Evolutionary conservation across 1,140 invertebrate genomes (phyloP).

Genomic region (Euwallacea similis): DNA sequence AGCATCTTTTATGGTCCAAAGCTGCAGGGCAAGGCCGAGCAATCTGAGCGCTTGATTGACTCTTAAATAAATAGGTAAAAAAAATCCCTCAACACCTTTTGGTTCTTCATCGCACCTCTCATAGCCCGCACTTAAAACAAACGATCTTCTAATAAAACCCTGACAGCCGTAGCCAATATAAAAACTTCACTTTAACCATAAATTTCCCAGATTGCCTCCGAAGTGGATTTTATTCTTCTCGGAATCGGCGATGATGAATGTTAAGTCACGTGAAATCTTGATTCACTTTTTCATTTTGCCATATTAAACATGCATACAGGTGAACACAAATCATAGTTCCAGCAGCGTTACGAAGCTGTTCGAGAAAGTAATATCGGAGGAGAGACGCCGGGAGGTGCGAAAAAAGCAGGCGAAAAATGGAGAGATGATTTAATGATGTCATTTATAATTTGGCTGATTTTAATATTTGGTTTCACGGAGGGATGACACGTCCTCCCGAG

Average conservation of each 20-base stretch:
- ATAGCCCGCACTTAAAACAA: conserved; percentile 22
- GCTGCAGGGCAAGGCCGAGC: too few species aligned
- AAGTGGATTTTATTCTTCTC: conserved; percentile 39
- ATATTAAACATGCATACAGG: conserved; percentile 43
- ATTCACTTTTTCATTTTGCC: conserved; percentile 41
- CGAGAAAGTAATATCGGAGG: conserved; percentile 31
- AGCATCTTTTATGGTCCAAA: too few species aligned
- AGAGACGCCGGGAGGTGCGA: conserved; percentile 27
- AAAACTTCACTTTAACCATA: conserved; percentile 33
- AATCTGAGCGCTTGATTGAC: too few species aligned
- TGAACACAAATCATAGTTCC: conserved; percentile 39
- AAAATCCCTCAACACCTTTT: too few species aligned
- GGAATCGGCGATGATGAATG: conserved; percentile 39
- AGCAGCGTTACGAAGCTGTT: conserved; percentile 16
- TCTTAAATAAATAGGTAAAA: too few species aligned
- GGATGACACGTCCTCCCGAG: too few species aligned
- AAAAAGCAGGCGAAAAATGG: conserved; percentile 30
- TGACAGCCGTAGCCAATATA: conserved; percentile 34
- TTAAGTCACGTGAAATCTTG: conserved; percentile 38
- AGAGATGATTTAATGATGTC: conserved; percentile 30
- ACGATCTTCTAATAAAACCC: conserved; percentile 33
- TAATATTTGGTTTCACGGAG: conserved; percentile 2
- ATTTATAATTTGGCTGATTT: conserved; percentile 31
- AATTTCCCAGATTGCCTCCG: conserved; percentile 35
- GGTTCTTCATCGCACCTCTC: neutral